Base-by-base conservation (phyloP, 1,140 invertebrate genomes). In the Bradynema listronoti region DNA sequence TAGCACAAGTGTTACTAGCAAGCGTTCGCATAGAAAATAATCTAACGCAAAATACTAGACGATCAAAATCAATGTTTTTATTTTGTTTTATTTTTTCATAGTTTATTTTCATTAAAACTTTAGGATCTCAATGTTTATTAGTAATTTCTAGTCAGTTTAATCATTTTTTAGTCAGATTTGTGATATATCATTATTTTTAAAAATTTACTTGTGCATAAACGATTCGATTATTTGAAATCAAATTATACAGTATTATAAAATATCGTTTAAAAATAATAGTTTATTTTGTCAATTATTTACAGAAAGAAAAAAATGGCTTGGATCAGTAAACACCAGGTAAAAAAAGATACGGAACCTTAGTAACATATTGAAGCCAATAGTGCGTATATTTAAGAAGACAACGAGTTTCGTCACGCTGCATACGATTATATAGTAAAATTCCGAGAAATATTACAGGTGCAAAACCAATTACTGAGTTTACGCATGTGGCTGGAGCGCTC, bases 291-390 rank as follows among this genome's bases (percentile, higher is more conserved):
- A n/a, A n/a, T n/a, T n/a, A n/a, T n/a, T n/a, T n/a, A n/a, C n/a
- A n/a, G n/a, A n/a, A n/a, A n/a, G n/a, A n/a, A n/a, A n/a, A n/a
- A n/a, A 24, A 50, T 19, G 9, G 2, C n/a, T 4, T 50, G 4
- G 7, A 30, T 47, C 33, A 56, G 54, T 57, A 71, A 42, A 69
- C 34, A 27, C 63, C 52, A 22, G 67, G 67, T n/a, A 69, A 30
- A n/a, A 69, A 33, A 9, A 61, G 29, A 53, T 62, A 66, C 39
- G 56, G 51, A 25, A 69, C 67, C 56, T 51, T 69, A 7, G 57
- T 33, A 11, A 47, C 56, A 34, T 69, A 69, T 56, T 69, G 67
- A n/a, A 66, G 34, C 67, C 67, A 69, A 47, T 69, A 55, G 14
- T 65, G 61, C 19, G 49, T 32, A 32, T 69, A 69, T 45, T 66